These are phyloP conservation scores for Hippocampus barbouri DNA, from an alignment of 2,113 vertebrate genomes.

Conservation along the genomic window DNA sequence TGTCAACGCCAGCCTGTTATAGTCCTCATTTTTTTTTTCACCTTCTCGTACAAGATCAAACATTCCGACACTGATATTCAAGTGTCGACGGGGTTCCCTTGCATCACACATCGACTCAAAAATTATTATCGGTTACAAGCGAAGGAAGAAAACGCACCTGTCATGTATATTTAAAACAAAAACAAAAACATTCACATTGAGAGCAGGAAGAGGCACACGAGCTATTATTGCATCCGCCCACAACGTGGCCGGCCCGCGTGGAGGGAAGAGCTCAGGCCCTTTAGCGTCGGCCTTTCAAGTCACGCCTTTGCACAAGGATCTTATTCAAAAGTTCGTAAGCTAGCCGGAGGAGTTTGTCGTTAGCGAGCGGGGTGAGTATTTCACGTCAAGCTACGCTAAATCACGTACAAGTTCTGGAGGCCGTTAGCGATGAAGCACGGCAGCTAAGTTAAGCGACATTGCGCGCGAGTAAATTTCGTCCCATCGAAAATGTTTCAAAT, in stretches of 20 bases:
- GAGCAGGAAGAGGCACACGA: constrained; percentile 52
- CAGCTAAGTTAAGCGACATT: background rate
- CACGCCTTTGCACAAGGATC: background rate
- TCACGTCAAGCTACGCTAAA: background rate
- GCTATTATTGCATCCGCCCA: constrained; percentile 60
- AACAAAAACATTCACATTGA: constrained; percentile 35
- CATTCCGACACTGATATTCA: constrained; percentile 51
- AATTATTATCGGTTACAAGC: background rate
- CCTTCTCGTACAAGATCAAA: constrained; percentile 1
- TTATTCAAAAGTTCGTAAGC: background rate
- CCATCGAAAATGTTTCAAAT: background rate
- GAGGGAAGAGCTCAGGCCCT: background rate
- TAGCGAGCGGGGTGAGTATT: background rate
- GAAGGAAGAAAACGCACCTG: background rate
- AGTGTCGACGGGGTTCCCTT: constrained; percentile 50
- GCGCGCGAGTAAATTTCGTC: background rate
- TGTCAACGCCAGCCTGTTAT: too few relatives aligned
- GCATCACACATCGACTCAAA: constrained; percentile 21
- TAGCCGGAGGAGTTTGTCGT: background rate
- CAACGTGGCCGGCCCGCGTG: background rate
- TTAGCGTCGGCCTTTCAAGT: background rate
- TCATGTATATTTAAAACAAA: background rate
- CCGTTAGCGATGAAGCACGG: background rate
- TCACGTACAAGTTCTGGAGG: background rate
- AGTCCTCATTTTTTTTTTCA: too few relatives aligned